Conservation (phyloP, 2,888 invertebrate genomes). For the Archips xylosteana region DNA sequence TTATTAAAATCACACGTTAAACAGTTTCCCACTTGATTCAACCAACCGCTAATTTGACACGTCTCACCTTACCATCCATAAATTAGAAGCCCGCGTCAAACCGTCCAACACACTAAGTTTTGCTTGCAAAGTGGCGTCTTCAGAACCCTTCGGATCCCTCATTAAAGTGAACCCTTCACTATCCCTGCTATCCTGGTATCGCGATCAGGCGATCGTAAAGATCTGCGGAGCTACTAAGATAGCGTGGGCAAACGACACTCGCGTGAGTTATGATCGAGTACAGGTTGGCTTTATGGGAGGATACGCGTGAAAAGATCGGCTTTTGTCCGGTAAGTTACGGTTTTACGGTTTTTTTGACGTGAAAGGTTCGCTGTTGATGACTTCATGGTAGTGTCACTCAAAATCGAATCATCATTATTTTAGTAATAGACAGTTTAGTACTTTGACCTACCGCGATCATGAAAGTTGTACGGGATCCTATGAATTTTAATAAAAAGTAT, state of each 20-base stretch:
- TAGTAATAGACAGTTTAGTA: neutral
- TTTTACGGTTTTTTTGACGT: slow-evolving; percentile 5
- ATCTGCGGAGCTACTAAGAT: slow-evolving; percentile 39
- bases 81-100: slow-evolving; percentile 28
- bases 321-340: slow-evolving; percentile 37
- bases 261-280: slow-evolving; percentile 42
- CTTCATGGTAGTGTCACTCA: neutral
- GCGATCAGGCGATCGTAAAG: slow-evolving; percentile 41
- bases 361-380: neutral
- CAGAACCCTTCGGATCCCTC: slow-evolving; percentile 53
- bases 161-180: slow-evolving; percentile 54
- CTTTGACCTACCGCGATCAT: no score
- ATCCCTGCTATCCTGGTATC: slow-evolving; percentile 31
- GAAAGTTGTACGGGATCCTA: no score
- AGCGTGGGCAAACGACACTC: slow-evolving; percentile 31
- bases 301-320: slow-evolving; percentile 33
- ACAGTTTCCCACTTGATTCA: neutral
- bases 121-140: slow-evolving; percentile 34
- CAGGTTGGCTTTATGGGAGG: slow-evolving; percentile 34
- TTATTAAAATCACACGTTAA: neutral
- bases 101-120: slow-evolving; percentile 9
- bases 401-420: neutral
- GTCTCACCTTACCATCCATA: neutral
- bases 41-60: slow-evolving; percentile 14
- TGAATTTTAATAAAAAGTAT: no score